Conservation (phyloP, 1,140 invertebrate genomes). For the Acromyrmex echinatior region DNA sequence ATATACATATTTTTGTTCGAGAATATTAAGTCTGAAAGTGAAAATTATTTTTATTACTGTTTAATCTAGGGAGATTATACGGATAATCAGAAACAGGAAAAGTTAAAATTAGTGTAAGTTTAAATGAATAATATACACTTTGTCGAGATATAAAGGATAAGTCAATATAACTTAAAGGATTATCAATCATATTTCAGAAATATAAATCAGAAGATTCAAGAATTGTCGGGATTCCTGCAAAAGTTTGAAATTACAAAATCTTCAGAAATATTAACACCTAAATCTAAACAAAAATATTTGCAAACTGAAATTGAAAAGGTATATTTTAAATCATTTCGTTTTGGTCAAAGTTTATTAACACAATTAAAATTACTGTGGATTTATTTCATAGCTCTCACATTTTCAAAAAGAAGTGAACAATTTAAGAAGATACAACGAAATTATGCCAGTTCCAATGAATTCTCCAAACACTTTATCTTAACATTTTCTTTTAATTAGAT, state of each 20-base stretch:
- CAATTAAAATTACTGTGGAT: conserved; percentile 42
- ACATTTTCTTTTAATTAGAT: conserved; percentile 1
- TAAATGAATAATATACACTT: conserved; percentile 9
- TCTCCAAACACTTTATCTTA: conserved; percentile 19
- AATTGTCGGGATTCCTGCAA: conserved; percentile 70
- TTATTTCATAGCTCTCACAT: conserved; percentile 70
- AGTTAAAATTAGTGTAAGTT: conserved; percentile 66
- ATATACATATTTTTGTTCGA: conserved; percentile 31
- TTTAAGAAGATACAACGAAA: conserved; percentile 68
- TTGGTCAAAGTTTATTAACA: conserved; percentile 39
- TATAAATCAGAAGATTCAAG: conserved; percentile 73
- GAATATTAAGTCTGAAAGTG: conserved; percentile 31
- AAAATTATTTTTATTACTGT: conserved; percentile 25
- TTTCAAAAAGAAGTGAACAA: conserved; percentile 71
- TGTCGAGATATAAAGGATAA: not conserved
- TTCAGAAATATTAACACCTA: conserved; percentile 55
- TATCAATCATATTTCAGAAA: conserved; percentile 67
- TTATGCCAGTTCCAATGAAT: conserved; percentile 13
- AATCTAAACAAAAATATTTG: conserved; percentile 69
- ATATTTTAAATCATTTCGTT: conserved; percentile 33
- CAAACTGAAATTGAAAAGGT: conserved; percentile 77
- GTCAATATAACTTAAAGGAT: not conserved
- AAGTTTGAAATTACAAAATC: conserved; percentile 59
- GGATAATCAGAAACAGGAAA: conserved; percentile 6
- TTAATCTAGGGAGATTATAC: conserved; percentile 45